phyloP scores from a whole-genome alignment of 2,888 invertebrate species.

The Lycophotia porphyrea region DNA sequence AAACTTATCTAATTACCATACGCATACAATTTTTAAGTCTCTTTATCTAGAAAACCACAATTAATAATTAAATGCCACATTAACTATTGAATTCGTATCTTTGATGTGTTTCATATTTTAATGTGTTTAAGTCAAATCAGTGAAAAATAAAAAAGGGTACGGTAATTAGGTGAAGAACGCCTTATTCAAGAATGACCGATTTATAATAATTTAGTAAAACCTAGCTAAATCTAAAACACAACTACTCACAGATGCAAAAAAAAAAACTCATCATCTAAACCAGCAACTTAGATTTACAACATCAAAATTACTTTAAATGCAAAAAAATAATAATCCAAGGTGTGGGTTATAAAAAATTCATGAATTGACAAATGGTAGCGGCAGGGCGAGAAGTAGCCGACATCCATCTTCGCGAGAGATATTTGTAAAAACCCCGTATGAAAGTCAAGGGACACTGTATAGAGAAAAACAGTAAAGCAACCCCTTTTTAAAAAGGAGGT shows the following conservation, averaged over 20 bases:
- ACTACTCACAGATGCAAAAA: not conserved
- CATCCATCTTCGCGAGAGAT: conserved; percentile 76
- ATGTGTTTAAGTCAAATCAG: too few species aligned
- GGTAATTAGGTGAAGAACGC: too few species aligned
- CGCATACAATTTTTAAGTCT: too few species aligned
- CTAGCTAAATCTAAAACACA: not conserved
- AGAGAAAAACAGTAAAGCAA: not conserved
- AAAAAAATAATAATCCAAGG: conserved; percentile 67
- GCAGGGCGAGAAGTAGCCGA: conserved; percentile 77
- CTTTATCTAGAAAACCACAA: too few species aligned
- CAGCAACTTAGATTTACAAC: conserved; percentile 25
- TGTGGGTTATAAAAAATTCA: conserved; percentile 80
- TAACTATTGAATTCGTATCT: too few species aligned
- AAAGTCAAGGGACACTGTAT: conserved; percentile 72
- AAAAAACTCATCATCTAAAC: not conserved
- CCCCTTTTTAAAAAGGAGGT: not conserved
- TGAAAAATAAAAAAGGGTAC: too few species aligned
- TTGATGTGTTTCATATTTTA: too few species aligned
- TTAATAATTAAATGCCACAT: too few species aligned
- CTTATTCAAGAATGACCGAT: too few species aligned
- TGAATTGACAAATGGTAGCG: conserved; percentile 78
- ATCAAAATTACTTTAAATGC: conserved; percentile 34
- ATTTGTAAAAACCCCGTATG: conserved; percentile 76
- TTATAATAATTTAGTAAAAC: not conserved
- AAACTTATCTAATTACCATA: too few species aligned